These are phyloP conservation scores for Micoletzkya japonica DNA, from an alignment of 2,888 invertebrate genomes.

Conservation along the genomic window DNA sequence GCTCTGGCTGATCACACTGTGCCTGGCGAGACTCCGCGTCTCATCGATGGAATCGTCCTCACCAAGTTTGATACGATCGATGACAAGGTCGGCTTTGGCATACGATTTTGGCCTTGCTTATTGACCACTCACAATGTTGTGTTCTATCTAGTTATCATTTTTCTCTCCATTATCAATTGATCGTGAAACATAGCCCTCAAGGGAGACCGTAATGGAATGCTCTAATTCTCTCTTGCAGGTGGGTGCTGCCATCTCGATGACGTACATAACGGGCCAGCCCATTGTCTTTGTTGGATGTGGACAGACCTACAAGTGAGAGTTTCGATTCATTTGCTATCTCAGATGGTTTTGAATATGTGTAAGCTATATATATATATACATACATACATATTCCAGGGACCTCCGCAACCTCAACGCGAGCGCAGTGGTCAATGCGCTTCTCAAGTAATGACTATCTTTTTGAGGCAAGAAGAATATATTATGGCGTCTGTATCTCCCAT, in stretches of 20 bases:
- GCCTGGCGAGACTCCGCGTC: constrained; percentile 77
- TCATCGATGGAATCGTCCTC: constrained; percentile 96
- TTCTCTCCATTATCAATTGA: background rate
- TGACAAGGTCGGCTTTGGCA: constrained; percentile 77
- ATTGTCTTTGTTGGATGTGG: constrained; percentile 99
- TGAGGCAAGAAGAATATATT: no score
- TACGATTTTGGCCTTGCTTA: background rate
- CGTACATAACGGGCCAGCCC: constrained; percentile 98
- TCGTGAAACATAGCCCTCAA: background rate
- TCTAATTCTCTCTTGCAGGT: constrained; percentile 67
- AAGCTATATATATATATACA: background rate
- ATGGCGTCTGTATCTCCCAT: no score
- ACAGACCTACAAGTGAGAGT: constrained; percentile 78
- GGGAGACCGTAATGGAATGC: background rate
- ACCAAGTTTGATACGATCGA: constrained; percentile 99
- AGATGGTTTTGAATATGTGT: background rate
- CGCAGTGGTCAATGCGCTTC: constrained; percentile 83
- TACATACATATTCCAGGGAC: constrained; percentile 5
- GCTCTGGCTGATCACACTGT: constrained; percentile 87
- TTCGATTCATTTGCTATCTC: background rate
- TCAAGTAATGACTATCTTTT: constrained; percentile 71
- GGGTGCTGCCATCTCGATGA: constrained; percentile 99
- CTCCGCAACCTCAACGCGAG: constrained; percentile 28
- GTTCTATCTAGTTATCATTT: background rate
- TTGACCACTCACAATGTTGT: background rate